phyloP scores from a whole-genome alignment of 2,888 invertebrate species.

The Agapetus fuscipes region DNA sequence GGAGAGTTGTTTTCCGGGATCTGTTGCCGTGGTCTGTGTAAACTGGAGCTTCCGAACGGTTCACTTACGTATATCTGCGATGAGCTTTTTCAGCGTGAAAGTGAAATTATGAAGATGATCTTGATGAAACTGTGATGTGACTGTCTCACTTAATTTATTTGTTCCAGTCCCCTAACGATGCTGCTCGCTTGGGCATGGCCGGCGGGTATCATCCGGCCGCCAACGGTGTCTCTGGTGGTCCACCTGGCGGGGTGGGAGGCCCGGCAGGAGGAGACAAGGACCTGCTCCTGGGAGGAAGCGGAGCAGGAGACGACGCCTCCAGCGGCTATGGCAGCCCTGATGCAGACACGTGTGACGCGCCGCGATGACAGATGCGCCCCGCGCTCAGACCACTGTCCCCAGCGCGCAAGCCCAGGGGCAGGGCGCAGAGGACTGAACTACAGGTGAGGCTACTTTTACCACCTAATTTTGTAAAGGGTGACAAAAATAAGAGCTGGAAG shows the following conservation, averaged over 20 bases:
- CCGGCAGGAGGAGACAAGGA: constrained; percentile 31
- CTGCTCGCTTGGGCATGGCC: constrained; percentile 12
- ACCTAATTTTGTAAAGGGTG: too few species aligned
- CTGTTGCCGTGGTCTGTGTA: too few species aligned
- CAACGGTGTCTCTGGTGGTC: not conserved
- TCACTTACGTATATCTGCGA: too few species aligned
- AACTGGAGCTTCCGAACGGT: too few species aligned
- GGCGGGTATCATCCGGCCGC: constrained; percentile 5
- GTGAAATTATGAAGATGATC: too few species aligned
- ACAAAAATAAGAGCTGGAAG: too few species aligned
- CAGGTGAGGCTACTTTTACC: constrained; percentile 8
- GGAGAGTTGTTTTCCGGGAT: too few species aligned
- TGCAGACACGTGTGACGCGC: constrained; percentile 49
- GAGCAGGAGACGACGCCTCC: constrained; percentile 58
- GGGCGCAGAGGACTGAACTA: constrained; percentile 16
- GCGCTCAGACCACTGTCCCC: constrained; percentile 20
- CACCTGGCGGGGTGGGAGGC: constrained; percentile 24
- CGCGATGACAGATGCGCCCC: constrained; percentile 31
- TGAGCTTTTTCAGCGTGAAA: too few species aligned
- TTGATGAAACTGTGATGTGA: too few species aligned
- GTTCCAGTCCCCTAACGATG: constrained; percentile 12
- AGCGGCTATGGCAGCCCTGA: constrained; percentile 75
- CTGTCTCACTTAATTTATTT: too few species aligned
- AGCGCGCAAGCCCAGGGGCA: constrained; percentile 15
- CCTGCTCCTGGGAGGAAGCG: constrained; percentile 37